Evolutionary conservation across 2,888 invertebrate species (phyloP), one percentile per base, ranked within the genome.

Genomic region (Ethmia dodecea): DNA sequence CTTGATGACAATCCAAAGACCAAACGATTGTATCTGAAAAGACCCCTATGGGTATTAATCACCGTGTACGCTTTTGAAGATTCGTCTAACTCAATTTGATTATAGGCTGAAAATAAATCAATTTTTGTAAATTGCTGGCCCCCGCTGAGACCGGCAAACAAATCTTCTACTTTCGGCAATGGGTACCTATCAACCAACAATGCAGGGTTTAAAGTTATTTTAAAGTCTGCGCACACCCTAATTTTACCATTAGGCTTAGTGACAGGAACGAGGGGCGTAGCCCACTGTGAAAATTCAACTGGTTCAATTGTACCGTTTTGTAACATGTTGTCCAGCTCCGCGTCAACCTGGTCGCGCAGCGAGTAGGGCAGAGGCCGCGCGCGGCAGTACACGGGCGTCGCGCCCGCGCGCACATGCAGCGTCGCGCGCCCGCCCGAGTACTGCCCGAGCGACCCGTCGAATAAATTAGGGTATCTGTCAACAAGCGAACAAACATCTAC

Each of bases 391-490:
- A 43, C 35, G 13, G 43, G 40, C 10, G 12, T 18, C 16, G 43
- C 40, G 9, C 25, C 40, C 12, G 35, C 38, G 15, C 40, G 40
- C 30, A 43, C 33, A 8, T 31, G 36, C 22, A 42, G 26, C 26
- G 13, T 28, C 16, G 33, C 39, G 18, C 13, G 8, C 10, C 37
- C 39, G 14, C 39, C 39, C n/a, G 33, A 35, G 28, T 14, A 42
- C 11, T 30, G 16, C 11, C 33, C 33, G 26, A 33, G 26, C 13
- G 26, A 25, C 26, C 18, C 33, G 26, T 20, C 20, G 20, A 20
- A 20, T n/a, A 20, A 20, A 1, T 20, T n/a, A 6, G 8, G 8
- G n/a, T 20, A 20, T 20, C 20, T 20, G n/a, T n/a, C 20, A 1
- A 20, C 20, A 20, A 6, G 8, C 8, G 2, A 20, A 20, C 20